Evolutionary conservation across 2,888 invertebrate species (phyloP), one percentile per base, ranked within the genome.

Genomic region (Pantelozetes paolii): DNA sequence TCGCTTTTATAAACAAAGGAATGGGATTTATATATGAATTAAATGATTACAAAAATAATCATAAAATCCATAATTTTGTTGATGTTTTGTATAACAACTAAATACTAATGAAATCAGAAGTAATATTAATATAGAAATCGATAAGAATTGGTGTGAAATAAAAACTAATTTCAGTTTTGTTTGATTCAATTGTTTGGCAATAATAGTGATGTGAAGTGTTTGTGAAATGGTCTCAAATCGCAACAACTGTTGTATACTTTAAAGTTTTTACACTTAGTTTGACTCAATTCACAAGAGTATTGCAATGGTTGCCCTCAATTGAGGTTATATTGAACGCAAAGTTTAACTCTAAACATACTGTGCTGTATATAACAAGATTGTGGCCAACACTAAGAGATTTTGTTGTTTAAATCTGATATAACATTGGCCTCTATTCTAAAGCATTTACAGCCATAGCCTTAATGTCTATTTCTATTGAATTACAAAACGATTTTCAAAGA

Each of bases 211-310:
- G 36, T 36, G 45, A 45, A 45, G 36, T 36, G 45, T 40, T 2
- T 15, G 42, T 69, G 40, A 69, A 64, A 69, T 45, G 15, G 45
- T 69, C 20, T 69, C 20, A 26, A 45, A 69, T 42, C 40, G 45
- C 15, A 5, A 28, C 18, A 45, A 45, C 45, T 45, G 45, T 69
- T 69, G 69, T 69, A 69, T 69, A 69, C 69, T 69, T 69, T 69
- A 69, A 69, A 69, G 40, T 69, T 69, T 69, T 69, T 69, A 69
- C 69, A 69, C 69, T 69, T 69, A 69, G 69, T 69, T 69, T 69
- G 45, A 45, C 32, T 36, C 69, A 45, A 69, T 69, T 69, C 69
- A 69, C 69, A 20, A 13, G 69, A 69, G 69, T 69, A 69, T 69
- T 69, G 69, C 26, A 69, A 26, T 54, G 54, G 71, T 71, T 71